Evolutionary conservation across 2,113 vertebrate genomes (phyloP), one percentile per base, ranked within the genome.

Genomic region (Lethenteron camtschaticum): DNA sequence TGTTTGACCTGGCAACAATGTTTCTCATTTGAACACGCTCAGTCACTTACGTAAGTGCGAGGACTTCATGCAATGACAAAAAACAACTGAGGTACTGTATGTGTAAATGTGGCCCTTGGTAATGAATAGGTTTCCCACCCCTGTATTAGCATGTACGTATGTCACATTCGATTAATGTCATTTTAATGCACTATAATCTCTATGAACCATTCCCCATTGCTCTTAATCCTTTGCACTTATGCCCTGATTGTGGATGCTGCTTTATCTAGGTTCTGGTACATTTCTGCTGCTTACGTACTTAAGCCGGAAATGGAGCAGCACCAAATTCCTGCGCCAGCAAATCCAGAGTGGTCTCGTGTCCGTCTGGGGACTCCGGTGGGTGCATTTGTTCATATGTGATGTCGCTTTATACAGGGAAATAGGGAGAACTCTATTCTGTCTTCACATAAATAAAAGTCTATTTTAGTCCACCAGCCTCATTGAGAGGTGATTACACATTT

Each of bases 211-310:
- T 81, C 78, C 78, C 56, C 24, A 74, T 68, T 74, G 69, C 70
- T 73, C 69, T 71, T 57, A 55, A 56, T 70, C 69, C 68, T 7
- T 41, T 41, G 56, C 60, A 68, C 57, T 68, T 57, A 68, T 57
- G 71, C 71, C 71, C 59, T 14, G 69, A 71, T 57, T 63, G 71
- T 20, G 68, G 68, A 20, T 41, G n/a, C 70, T 41, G 72, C n/a
- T 73, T 57, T 70, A 68, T 58, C 12, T 74, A 85, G 82, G 83
- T 56, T 83, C 82, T 58, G 81, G 81, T 12, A 83, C 83, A 2
- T 85, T 85, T 76, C 76, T 87, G 73, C 74, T 83, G 20, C 75
- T 86, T 55, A 79, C 80, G 69, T 81, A 84, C 74, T 78, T 86
- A 68, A 86, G 84, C 75, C 79, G 78, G 9, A 69, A 76, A 13